Percentiles rank a stretch among this genome's conserved stretches.
Conservation (phyloP, 2,888 invertebrate genomes). For the Ormyrus labotus region DNA sequence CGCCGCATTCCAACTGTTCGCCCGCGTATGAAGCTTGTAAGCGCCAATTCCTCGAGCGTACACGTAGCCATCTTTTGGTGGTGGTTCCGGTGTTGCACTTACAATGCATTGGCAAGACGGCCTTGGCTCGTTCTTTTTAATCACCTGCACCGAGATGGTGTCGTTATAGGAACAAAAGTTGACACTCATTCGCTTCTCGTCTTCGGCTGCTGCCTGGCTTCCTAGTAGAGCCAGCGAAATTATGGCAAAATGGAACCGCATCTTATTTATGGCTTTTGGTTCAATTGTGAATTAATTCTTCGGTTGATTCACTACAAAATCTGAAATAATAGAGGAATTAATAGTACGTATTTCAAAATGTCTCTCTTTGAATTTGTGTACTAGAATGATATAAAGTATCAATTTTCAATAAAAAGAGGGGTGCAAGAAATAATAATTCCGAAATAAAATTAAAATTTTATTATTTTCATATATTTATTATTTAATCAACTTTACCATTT, state of each 20-base stretch:
- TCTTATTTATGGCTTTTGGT: neutral
- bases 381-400: no score
- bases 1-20: slow-evolving; percentile 59
- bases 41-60: slow-evolving; percentile 63
- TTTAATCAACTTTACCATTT: no score
- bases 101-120: slow-evolving; percentile 18
- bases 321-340: no score
- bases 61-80: slow-evolving; percentile 61
- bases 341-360: no score
- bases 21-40: slow-evolving; percentile 64
- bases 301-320: no score
- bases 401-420: no score
- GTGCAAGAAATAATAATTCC: no score
- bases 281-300: no score
- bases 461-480: no score
- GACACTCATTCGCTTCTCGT: neutral
- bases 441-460: no score
- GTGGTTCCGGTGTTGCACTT: neutral
- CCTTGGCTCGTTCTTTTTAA: neutral
- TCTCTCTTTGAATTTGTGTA: no score
- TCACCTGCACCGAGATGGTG: slow-evolving; percentile 12
- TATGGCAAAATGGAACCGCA: neutral
- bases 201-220: neutral
- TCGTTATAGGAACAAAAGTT: slow-evolving; percentile 34
- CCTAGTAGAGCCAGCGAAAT: slow-evolving; percentile 14